Base-by-base conservation (phyloP, 2,888 invertebrate species). In the Beris morrisii region DNA sequence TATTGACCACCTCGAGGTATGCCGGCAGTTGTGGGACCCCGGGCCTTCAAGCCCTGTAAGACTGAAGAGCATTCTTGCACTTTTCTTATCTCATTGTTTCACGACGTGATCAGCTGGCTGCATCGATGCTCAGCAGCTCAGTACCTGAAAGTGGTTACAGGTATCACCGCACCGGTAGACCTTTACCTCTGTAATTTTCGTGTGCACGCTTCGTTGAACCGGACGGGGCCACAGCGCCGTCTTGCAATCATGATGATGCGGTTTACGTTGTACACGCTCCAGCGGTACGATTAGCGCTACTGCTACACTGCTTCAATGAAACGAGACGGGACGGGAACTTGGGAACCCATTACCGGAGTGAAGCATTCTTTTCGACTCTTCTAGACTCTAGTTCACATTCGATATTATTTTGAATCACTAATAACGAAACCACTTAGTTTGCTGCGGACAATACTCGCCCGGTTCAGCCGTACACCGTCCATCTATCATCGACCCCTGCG, bases 401-500 rank as follows among this genome's bases (percentile, higher is more conserved):
- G 61, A 61, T 61, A 50, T 43, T 61, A 50, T 61, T 52, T 61
- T 38, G 61, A 52, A 61, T 38, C 61, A 38, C 38, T 61, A 61
- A 50, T 50, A 50, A 61, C 50, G 61, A 61, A 22, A 22, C 22
- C 22, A 22, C 22, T 22, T 22, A 22, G 22, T 22, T 61, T 61
- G 61, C 61, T 61, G 50, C 52, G 38, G 52, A 61, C 61, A 52
- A 61, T 59, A 52, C 38, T 38, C 9, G 52, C 7, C 38, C 50
- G 28, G 50, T 38, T 38, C 38, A 15, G 22, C 38, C 4, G 4
- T 43, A 15, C 32, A 30, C 48, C 50, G 50, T 13, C 61, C 22
- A 32, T 54, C 45, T 54, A 54, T 64, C 54, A 64, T 64, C 54
- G 54, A 64, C 54, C 64, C 54, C 64, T 64, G 53, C 54, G 13